Evolutionary conservation across 1,140 invertebrate species (phyloP), one percentile per base, ranked within the genome.

Genomic region (Zophobas atratus): DNA sequence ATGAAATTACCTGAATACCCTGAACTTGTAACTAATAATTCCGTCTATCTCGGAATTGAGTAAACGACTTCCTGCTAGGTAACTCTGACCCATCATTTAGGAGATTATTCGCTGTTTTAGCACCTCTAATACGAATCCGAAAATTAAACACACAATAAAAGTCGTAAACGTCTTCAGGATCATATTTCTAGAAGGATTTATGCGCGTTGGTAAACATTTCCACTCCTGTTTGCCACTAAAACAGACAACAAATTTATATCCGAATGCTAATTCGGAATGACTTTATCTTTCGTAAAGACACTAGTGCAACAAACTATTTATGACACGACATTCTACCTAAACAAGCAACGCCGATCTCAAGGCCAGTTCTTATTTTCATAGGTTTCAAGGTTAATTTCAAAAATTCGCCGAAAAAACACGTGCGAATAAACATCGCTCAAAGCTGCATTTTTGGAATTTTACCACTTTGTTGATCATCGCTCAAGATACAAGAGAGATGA

Each of bases 231-330:
- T 20, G 20, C 20, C 20, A 20, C 20, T 20, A 20, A 20, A 20
- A 20, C 20, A 20, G 20, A 8, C 43, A 8, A 46, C 49, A n/a
- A 51, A 51, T 51, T 51, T 51, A 51, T 51, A 2, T 5, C n/a
- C 49, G n/a, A 51, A 51, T 51, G 49, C 49, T 51, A 51, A 51
- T 51, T 46, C n/a, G 49, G n/a, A 51, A 51, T 51, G 49, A 51
- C 49, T 51, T 51, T 51, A 63, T 63, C 57, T 63, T n/a, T 8
- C 49, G 20, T 20, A 20, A 20, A 20, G 20, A 46, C 55, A 35
- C 2, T 63, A 36, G 57, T 38, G 57, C 57, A 63, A 63, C 38
- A 63, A 63, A 39, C 57, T 63, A 36, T 63, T 63, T 63, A 63
- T 38, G 34, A 63, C 36, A 39, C 35, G 6, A 41, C 35, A n/a